Base-by-base conservation (phyloP, 1,140 invertebrate genomes). In the Sweltsa coloradensis region DNA sequence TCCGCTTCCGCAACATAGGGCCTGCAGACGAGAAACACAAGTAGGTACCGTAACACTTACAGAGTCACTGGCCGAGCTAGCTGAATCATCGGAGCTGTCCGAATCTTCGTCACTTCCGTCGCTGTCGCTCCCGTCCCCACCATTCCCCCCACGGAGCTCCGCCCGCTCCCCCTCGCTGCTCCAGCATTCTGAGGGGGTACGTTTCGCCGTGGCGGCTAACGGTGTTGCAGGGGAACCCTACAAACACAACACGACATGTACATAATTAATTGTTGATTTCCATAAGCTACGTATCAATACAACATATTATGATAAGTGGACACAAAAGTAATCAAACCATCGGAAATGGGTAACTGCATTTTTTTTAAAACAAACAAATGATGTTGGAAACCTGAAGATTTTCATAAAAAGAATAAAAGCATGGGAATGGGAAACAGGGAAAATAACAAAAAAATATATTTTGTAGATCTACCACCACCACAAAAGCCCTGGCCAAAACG, bases 191-290 rank as follows among this genome's bases (percentile, higher is more conserved):
- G 47, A 52, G 16, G 57, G 51, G 16, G 57, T 50, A 16, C 56
- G 55, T 31, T 57, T 60, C 34, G 57, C 45, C 41, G 52, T 51
- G 25, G 51, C 51, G 34, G 53, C 47, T 18, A 56, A 45, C 25
- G 50, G 51, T 25, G 55, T 52, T 19, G 54, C 48, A n/a, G 57
- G 57, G 36, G 55, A 55, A 34, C 55, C 57, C 57, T 59, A 18
- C 5, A 11, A n/a, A 48, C 13, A 39, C 3, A 22, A 40, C n/a
- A n/a, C n/a, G n/a, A 47, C 9, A 22, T 19, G 14, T 25, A 6
- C 4, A 16, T 5, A 18, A 18, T 40, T 5, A 40, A 3, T 16
- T 21, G 3, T 21, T 13, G 3, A 11, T 3, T 14, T 39, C 16
- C 21, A 1, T 18, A 13, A 16, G 1, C 9, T 16, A 16, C n/a